Evolutionary conservation across 2,797 vertebrate species (phyloP).

Genomic region (Siniperca scherzeri): DNA sequence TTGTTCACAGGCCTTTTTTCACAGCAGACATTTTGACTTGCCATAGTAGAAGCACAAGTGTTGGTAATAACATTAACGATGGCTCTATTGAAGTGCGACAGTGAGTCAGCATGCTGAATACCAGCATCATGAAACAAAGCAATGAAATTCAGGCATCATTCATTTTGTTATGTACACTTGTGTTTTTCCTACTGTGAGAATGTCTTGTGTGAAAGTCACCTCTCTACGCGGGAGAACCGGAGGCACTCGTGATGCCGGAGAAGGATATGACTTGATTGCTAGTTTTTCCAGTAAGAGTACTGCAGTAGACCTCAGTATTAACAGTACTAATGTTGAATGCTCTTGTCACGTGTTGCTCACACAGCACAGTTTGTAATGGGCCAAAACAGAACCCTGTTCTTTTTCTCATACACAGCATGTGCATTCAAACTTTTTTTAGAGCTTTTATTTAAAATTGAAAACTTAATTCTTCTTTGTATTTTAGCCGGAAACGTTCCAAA

Average conservation of each 20-base stretch:
- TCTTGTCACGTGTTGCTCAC: too few relatives aligned
- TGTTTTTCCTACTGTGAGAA: not conserved
- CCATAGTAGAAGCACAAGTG: not conserved
- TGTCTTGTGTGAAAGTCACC: not conserved
- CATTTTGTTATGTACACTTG: not conserved
- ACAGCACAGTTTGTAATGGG: not conserved
- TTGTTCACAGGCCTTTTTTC: not conserved
- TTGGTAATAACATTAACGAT: not conserved
- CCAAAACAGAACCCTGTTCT: not conserved
- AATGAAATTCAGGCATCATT: not conserved
- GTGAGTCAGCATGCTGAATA: not conserved
- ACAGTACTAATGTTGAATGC: not conserved
- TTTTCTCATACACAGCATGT: not conserved
- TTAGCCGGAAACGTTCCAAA: slow-evolving; percentile 89
- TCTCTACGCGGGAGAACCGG: not conserved
- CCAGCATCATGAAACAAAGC: not conserved
- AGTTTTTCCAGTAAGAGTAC: not conserved
- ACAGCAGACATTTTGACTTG: not conserved
- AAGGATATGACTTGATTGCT: not conserved
- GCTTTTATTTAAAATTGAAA: not conserved
- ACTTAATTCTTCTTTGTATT: slow-evolving; percentile 17
- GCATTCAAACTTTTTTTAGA: not conserved
- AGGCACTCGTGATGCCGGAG: not conserved
- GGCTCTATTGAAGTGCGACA: not conserved
- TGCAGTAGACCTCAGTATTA: not conserved